Conservation (phyloP, 2,113 vertebrate species). For the Macrotus californicus region DNA sequence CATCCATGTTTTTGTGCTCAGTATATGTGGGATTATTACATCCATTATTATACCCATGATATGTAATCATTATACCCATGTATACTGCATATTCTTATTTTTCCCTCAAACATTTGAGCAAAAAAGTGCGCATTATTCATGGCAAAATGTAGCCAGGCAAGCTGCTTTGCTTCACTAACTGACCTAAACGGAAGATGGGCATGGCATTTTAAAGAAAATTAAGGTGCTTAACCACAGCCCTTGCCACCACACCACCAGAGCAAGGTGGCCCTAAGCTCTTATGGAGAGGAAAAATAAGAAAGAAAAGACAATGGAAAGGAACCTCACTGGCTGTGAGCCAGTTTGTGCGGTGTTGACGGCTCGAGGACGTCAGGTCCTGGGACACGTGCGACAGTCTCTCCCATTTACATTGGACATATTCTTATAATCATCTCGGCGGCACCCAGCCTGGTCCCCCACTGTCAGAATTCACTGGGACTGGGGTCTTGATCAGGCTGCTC, state of each 20-base stretch:
- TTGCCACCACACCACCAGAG: too few species aligned
- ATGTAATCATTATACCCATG: too few species aligned
- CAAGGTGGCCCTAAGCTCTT: neutral
- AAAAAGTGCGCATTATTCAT: too few species aligned
- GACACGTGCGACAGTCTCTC: neutral
- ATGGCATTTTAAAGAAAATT: neutral
- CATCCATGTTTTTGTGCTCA: too few species aligned
- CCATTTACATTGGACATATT: neutral
- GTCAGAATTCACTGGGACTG: neutral
- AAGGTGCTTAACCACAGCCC: neutral
- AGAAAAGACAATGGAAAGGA: neutral
- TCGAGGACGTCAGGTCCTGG: rapidly evolving
- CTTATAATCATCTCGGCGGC: neutral
- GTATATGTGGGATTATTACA: too few species aligned
- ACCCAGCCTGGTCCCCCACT: neutral
- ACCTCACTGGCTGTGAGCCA: neutral
- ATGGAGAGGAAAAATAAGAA: neutral
- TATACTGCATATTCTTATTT: too few species aligned
- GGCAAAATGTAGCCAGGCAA: neutral
- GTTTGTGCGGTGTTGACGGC: neutral
- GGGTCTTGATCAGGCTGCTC: neutral
- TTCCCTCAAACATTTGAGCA: too few species aligned
- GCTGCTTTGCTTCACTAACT: neutral
- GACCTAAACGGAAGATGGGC: neutral
- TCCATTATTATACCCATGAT: too few species aligned